Evolutionary conservation across 2,797 vertebrate genomes (phyloP), one percentile per base, ranked within the genome.

Genomic region (Sardinella longiceps): DNA sequence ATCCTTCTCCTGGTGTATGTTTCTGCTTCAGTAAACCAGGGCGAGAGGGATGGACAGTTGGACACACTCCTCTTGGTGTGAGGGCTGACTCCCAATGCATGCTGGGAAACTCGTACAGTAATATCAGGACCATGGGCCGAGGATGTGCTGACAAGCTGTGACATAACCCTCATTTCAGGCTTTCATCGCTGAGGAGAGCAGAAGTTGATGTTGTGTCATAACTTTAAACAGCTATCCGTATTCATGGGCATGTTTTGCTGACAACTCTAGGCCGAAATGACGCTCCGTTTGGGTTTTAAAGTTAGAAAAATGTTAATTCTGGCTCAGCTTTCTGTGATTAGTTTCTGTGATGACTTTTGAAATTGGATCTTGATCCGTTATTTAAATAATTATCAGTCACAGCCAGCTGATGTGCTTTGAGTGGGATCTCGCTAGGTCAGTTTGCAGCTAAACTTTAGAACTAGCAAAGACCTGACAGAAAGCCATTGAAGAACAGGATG

Each of bases 21-120:
- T 90, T 89, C 81, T 83, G 66, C 81, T 80, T 86, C 80, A 86
- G 46, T 81, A 86, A 80, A n/a, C 83, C 87, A 87, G 50, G 82
- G 51, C 50, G 15, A n/a, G n/a, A n/a, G n/a, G n/a, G n/a, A 43
- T 43, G 43, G 43, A 43, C 43, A 43, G 20, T 23, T 56, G 15
- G 15, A 56, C 53, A 1, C 18, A 23, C 53, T 56, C n/a, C 20
- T 6, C 20, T 20, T 23, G 53, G 20, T 4, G 53, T 56, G 18
- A 6, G 53, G 20, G 20, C 20, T 23, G 53, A 23, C 23, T 23
- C 0, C 53, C 20, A 56, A 56, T 23, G 53, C 53, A 56, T 56
- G 53, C 56, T 60, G 56, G 56, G 56, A 25, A 60, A 37, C 30
- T 33, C 70, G 43, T 2, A n/a, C n/a, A n/a, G n/a, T n/a, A 0